phyloP scores from a whole-genome alignment of 92 coral and sea anemone species.

The Isaurus tuberculatus region DNA sequence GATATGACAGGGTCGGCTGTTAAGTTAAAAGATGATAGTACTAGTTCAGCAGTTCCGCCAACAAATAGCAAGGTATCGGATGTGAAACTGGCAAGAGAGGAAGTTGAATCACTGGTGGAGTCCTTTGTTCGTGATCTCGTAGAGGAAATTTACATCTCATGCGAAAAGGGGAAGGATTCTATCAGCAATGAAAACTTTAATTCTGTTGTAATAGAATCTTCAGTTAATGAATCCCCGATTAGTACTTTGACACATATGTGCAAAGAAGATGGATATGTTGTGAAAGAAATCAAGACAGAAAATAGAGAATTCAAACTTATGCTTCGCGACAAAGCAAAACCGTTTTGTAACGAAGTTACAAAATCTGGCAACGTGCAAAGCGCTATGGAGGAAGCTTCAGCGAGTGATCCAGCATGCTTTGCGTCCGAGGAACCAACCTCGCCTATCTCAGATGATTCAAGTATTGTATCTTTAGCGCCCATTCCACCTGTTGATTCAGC shows the following conservation, averaged over 20 bases:
- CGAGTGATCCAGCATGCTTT: background rate
- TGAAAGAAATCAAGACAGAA: slow-evolving; percentile 4
- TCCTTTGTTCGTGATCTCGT: background rate
- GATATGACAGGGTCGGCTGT: background rate
- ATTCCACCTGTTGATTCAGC: slow-evolving; percentile 3
- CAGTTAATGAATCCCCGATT: background rate
- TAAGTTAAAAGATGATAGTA: background rate
- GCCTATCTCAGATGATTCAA: background rate
- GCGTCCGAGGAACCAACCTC: background rate
- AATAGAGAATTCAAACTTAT: slow-evolving; percentile 11
- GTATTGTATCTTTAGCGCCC: background rate
- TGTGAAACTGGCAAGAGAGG: background rate
- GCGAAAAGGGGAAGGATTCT: background rate
- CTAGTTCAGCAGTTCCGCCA: background rate
- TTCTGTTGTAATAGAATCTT: background rate
- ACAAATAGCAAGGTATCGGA: background rate
- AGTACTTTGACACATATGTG: background rate
- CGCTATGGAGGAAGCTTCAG: background rate
- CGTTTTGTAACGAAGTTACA: background rate
- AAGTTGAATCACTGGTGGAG: background rate
- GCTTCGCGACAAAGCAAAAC: slow-evolving; percentile 8
- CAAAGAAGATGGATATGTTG: background rate
- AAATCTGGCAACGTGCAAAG: background rate
- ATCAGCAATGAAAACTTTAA: background rate
- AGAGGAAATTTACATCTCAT: background rate